Conservation (phyloP, 2,797 vertebrate genomes). For the Thripadectes ignobilis region DNA sequence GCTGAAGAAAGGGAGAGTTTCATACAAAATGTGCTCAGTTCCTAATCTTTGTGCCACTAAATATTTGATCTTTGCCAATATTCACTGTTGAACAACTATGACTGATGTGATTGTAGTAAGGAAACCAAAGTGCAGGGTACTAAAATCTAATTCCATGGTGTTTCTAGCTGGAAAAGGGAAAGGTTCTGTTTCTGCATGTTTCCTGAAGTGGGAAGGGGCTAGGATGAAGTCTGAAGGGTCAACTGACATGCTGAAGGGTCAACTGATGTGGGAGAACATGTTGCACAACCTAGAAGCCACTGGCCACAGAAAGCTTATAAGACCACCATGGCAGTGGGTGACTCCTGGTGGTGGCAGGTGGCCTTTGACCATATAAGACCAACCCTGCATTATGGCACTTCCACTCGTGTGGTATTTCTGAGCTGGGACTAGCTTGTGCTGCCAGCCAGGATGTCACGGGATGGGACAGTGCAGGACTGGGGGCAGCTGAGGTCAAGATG, state of each 20-base stretch:
- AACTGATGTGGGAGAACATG: neutral
- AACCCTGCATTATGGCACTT: neutral
- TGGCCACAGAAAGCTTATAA: neutral
- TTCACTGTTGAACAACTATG: neutral
- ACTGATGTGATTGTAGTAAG: neutral
- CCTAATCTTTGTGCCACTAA: neutral
- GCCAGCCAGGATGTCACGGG: neutral
- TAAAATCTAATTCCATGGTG: neutral
- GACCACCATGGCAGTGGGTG: neutral
- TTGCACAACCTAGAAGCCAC: neutral
- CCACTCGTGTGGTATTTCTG: neutral
- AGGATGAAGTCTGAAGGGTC: neutral
- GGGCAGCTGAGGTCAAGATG: neutral
- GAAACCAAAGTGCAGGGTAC: neutral
- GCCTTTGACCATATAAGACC: neutral
- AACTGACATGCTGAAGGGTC: neutral
- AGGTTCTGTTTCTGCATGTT: neutral
- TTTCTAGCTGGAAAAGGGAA: neutral
- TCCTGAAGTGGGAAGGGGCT: neutral
- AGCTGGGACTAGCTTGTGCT: neutral
- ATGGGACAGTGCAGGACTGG: neutral
- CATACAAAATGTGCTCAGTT: neutral
- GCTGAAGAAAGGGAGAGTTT: slow-evolving; percentile 25
- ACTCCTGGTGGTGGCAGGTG: neutral
- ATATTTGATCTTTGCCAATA: slow-evolving; percentile 6